phyloP scores from a whole-genome alignment of 2,797 vertebrate genomes.

The Centropyge bicolor region DNA sequence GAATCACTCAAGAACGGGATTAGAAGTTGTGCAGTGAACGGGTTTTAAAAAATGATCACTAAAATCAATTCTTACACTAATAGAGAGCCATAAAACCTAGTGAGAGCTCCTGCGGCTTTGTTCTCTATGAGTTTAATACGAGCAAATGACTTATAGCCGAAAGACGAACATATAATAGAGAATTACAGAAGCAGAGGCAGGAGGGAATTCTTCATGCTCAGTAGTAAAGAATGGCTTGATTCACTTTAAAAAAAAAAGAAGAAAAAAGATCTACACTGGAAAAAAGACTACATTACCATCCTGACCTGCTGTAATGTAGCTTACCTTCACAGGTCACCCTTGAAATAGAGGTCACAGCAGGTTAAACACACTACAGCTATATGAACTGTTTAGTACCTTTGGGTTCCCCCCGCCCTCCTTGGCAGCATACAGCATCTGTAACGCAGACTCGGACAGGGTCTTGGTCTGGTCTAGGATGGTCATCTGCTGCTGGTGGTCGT shows the following conservation, averaged over 20 bases:
- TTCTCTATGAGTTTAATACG: slow-evolving; percentile 11
- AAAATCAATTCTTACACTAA: slow-evolving; percentile 31
- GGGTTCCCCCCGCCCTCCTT: slow-evolving; percentile 99
- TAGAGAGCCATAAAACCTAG: slow-evolving; percentile 13
- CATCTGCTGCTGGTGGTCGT: slow-evolving; percentile 98
- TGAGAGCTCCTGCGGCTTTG: slow-evolving; percentile 1
- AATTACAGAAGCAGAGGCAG: slow-evolving; percentile 10
- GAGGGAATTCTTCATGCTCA: slow-evolving; percentile 14
- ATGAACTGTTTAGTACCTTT: slow-evolving; percentile 85
- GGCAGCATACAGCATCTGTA: slow-evolving; percentile 98
- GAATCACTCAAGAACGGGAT: background rate
- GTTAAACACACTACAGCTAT: background rate
- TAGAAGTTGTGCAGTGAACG: background rate
- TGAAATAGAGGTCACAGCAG: background rate
- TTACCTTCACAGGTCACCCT: background rate
- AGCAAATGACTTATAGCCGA: slow-evolving; percentile 14
- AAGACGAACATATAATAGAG: slow-evolving; percentile 7
- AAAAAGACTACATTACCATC: slow-evolving; percentile 4
- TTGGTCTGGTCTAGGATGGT: slow-evolving; percentile 98
- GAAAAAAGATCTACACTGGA: background rate
- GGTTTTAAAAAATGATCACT: slow-evolving; percentile 15
- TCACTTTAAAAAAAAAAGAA: slow-evolving; percentile 18
- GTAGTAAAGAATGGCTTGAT: slow-evolving; percentile 9
- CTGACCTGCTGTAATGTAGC: slow-evolving; percentile 10
- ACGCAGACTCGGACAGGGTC: slow-evolving; percentile 94